Evolutionary conservation across 2,888 invertebrate genomes (phyloP), one percentile per base, ranked within the genome.

Genomic region (Oscheius sp.): DNA sequence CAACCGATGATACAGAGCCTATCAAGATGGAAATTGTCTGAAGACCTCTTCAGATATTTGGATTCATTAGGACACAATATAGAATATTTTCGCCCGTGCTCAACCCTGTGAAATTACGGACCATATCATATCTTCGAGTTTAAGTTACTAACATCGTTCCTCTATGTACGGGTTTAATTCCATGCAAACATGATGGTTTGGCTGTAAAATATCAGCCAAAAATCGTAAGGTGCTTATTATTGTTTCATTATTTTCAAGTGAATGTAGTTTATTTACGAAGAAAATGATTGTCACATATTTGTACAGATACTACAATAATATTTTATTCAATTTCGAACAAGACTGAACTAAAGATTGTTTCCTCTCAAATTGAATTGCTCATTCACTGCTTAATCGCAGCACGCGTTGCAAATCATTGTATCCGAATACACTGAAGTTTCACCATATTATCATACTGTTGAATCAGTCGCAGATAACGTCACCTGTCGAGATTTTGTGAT

Each of bases 11-110:
- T 8, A 28, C 44, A 9, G 68, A 68, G 26, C 63, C 62, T 12
- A 24, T 32, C n/a, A 62, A 68, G 47, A 68, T 68, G 63, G 68
- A 68, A 33, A 68, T 68, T 51, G 63, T 68, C 30, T 68, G 45
- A 63, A 32, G 24, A 36, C 20, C 32, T 26, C 0, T 49, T 36
- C 59, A 20, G 32, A 45, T 44, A n/a, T n/a, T n/a, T n/a, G n/a
- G n/a, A n/a, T n/a, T n/a, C n/a, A n/a, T n/a, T n/a, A n/a, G n/a
- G n/a, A n/a, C n/a, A n/a, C n/a, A n/a, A n/a, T n/a, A n/a, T n/a
- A n/a, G n/a, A n/a, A 54, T 20, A 54, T 33, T 32, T 33, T 36
- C 32, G 30, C 59, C 59, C 26, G 59, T 59, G 59, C 59, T 44
- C 44, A 41, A 44, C 41, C 59, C 59, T 41, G 59, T 59, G 59